Evolutionary conservation across 2,113 vertebrate genomes (phyloP).

Genomic region (Pardalotus punctatus): DNA sequence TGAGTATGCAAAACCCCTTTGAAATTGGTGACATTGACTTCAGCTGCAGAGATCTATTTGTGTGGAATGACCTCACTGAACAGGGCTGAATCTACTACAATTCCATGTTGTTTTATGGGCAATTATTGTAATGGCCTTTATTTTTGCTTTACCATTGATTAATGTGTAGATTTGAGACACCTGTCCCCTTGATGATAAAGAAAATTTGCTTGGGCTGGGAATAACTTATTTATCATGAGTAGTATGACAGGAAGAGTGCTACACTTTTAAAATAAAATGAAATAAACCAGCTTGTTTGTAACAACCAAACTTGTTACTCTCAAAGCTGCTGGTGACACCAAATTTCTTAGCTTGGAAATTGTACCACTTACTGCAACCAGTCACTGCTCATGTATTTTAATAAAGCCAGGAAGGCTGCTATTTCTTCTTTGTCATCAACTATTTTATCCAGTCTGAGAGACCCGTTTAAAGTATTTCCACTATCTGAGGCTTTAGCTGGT

Average conservation of each 20-base stretch:
- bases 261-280: background rate
- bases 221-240: background rate
- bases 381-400: background rate
- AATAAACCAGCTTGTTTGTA: background rate
- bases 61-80: background rate
- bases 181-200: background rate
- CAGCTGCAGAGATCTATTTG: background rate
- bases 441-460: background rate
- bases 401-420: background rate
- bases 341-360: background rate
- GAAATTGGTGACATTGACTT: background rate
- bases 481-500: background rate
- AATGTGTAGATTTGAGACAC: background rate
- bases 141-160: background rate
- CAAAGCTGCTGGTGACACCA: background rate
- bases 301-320: background rate
- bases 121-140: background rate
- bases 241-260: background rate
- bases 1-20: background rate
- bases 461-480: background rate
- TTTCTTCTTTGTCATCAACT: background rate
- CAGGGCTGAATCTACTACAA: background rate
- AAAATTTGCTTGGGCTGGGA: background rate
- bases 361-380: background rate
- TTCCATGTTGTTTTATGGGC: background rate